Evolutionary conservation across 2,113 vertebrate species (phyloP), one percentile per base, ranked within the genome.

Genomic region (Trogon surrucura): DNA sequence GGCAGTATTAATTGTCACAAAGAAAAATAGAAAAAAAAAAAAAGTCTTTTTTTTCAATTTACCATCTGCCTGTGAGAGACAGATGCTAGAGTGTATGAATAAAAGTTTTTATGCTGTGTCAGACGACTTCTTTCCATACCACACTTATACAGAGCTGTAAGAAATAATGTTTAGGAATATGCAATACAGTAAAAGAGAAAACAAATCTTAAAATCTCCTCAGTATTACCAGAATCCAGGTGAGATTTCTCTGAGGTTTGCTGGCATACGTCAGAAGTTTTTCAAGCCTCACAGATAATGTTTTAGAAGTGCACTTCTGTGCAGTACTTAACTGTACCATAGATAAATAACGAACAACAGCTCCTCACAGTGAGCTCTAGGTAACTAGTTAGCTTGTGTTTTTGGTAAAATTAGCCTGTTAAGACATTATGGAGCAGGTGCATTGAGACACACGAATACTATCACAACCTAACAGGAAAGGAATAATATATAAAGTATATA

Each of bases 321-420:
- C 41, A 92, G 57, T 45, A 86, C 11, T 77, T 89, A 88, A 62
- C 41, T 50, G 16, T 51, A 64, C 18, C 20, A 48, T 27, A 91
- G 84, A 91, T 71, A 79, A 65, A 94, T 70, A 15, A 32, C 71
- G 18, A 48, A 80, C 20, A 89, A 65, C 18, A 91, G 25, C 58
- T 80, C 41, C 51, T 58, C 78, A 75, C 26, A 77, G 64, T 38
- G 17, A 85, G 48, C 48, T 53, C 34, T 67, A 93, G 47, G 34
- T 29, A 94, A 80, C 62, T 86, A 90, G 75, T 84, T 60, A 73
- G 34, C 19, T 74, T 9, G 19, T 47, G 20, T 5, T 53, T 91
- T 91, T 80, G 67, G 23, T 77, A 83, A 47, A 93, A 95, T 89
- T 91, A 93, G 80, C 9, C 60, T 65, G 48, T 54, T 79, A 58